phyloP scores from a whole-genome alignment of 2,888 invertebrate genomes.

The Drepana falcataria region DNA sequence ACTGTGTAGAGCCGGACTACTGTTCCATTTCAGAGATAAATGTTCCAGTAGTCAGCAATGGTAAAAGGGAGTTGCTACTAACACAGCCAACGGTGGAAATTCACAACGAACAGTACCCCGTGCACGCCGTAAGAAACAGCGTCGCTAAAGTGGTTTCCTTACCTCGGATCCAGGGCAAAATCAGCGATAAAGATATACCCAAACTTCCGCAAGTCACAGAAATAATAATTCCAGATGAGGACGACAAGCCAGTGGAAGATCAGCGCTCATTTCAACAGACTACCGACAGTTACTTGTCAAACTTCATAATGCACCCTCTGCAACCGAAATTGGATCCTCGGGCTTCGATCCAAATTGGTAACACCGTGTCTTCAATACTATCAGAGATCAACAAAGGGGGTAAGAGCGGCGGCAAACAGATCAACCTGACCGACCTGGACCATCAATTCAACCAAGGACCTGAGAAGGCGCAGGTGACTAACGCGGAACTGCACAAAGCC shows the following conservation, averaged over 20 bases:
- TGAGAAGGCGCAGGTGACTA: slow-evolving; percentile 39
- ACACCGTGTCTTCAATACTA: slow-evolving; percentile 79
- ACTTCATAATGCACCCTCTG: slow-evolving; percentile 61
- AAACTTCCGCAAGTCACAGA: slow-evolving; percentile 87
- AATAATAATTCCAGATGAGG: slow-evolving; percentile 84
- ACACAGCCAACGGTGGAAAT: slow-evolving; percentile 76
- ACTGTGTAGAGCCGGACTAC: slow-evolving; percentile 83
- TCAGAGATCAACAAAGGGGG: slow-evolving; percentile 78
- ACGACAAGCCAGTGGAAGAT: slow-evolving; percentile 66
- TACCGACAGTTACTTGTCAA: slow-evolving; percentile 59
- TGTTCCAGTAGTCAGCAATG: slow-evolving; percentile 80
- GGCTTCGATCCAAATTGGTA: slow-evolving; percentile 80
- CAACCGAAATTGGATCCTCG: slow-evolving; percentile 71
- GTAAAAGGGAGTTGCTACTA: slow-evolving; percentile 73
- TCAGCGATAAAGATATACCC: slow-evolving; percentile 81
- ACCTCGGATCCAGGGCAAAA: slow-evolving; percentile 67
- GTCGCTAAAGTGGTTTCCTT: slow-evolving; percentile 68
- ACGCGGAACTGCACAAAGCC: slow-evolving; percentile 57
- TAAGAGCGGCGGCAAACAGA: slow-evolving; percentile 63
- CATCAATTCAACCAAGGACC: slow-evolving; percentile 61
- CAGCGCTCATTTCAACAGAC: slow-evolving; percentile 52
- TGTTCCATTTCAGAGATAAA: slow-evolving; percentile 87
- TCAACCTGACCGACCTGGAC: slow-evolving; percentile 66
- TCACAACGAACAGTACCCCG: slow-evolving; percentile 70
- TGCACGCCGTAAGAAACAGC: slow-evolving; percentile 60